These are phyloP conservation scores for Tyrophagus putrescentiae DNA, from an alignment of 1,140 invertebrate species.

Conservation along the genomic window DNA sequence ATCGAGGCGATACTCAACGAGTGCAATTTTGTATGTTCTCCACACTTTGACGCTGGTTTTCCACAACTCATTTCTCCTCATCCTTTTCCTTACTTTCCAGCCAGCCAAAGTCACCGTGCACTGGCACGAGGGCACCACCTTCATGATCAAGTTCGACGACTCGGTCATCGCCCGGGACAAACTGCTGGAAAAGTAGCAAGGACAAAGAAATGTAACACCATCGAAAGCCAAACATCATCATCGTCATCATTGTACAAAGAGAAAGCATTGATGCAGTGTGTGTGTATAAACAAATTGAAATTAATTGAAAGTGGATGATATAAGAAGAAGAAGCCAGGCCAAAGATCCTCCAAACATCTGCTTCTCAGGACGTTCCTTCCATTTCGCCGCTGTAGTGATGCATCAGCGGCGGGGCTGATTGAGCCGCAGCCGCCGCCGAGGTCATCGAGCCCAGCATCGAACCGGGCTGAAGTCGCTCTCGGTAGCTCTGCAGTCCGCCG, in stretches of 20 bases:
- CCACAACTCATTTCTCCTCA: slow-evolving; percentile 1
- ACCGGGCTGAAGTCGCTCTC: background rate
- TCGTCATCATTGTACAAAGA: background rate
- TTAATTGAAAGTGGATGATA: background rate
- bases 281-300: background rate
- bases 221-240: background rate
- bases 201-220: background rate
- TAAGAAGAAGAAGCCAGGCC: too few species aligned
- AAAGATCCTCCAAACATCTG: too few species aligned
- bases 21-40: slow-evolving; percentile 77
- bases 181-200: slow-evolving; percentile 47
- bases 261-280: background rate
- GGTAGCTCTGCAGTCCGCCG: background rate
- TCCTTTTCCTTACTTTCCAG: slow-evolving; percentile 42
- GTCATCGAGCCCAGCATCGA: background rate
- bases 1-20: slow-evolving; percentile 87
- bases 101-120: slow-evolving; percentile 89
- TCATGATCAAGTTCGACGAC: slow-evolving; percentile 97
- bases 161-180: slow-evolving; percentile 81
- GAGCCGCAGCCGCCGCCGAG: too few species aligned
- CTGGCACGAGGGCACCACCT: slow-evolving; percentile 98
- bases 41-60: background rate
- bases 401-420: too few species aligned
- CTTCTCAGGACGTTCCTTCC: background rate
- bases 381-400: background rate